These are phyloP conservation scores for Drosophila mettleri DNA, from an alignment of 2,888 invertebrate genomes.

Conservation along the genomic window DNA sequence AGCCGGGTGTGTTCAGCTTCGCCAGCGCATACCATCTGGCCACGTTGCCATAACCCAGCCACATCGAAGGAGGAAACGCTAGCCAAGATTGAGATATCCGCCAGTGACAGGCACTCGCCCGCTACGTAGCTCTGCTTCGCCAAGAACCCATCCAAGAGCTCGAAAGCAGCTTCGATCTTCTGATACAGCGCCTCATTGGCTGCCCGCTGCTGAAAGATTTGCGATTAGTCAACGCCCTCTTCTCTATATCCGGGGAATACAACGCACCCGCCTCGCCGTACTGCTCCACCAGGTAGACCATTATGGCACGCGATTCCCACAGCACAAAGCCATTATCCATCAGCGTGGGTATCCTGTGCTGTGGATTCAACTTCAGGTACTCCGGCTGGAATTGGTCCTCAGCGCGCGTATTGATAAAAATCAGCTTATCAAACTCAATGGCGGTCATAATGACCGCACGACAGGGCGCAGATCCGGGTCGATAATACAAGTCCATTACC, in stretches of 20 bases:
- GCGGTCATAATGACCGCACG: constrained; percentile 88
- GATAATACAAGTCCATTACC: constrained; percentile 88
- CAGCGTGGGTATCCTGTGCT: constrained; percentile 93
- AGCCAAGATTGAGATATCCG: constrained; percentile 90
- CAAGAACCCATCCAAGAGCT: constrained; percentile 89
- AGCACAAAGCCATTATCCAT: constrained; percentile 92
- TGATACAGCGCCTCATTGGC: constrained; percentile 88
- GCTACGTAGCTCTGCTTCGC: constrained; percentile 89
- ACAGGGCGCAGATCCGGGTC: constrained; percentile 88
- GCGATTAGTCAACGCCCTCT: constrained; percentile 90
- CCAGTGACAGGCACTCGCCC: constrained; percentile 90
- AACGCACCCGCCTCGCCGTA: constrained; percentile 91
- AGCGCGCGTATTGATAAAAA: constrained; percentile 86
- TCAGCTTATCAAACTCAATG: constrained; percentile 88
- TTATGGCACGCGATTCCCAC: constrained; percentile 94
- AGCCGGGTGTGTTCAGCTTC: constrained; percentile 87
- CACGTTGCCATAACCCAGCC: constrained; percentile 88
- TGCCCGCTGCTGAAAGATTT: constrained; percentile 87
- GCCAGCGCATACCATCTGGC: constrained; percentile 87
- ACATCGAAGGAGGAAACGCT: constrained; percentile 90
- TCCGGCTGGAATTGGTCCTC: constrained; percentile 89
- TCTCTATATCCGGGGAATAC: constrained; percentile 90
- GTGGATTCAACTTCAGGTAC: constrained; percentile 91
- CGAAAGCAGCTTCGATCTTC: constrained; percentile 89
- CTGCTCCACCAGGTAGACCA: constrained; percentile 91